Percentiles rank a stretch among this genome's conserved stretches.
phyloP scores from a whole-genome alignment of 2,113 vertebrate species.

The Athene noctua region DNA sequence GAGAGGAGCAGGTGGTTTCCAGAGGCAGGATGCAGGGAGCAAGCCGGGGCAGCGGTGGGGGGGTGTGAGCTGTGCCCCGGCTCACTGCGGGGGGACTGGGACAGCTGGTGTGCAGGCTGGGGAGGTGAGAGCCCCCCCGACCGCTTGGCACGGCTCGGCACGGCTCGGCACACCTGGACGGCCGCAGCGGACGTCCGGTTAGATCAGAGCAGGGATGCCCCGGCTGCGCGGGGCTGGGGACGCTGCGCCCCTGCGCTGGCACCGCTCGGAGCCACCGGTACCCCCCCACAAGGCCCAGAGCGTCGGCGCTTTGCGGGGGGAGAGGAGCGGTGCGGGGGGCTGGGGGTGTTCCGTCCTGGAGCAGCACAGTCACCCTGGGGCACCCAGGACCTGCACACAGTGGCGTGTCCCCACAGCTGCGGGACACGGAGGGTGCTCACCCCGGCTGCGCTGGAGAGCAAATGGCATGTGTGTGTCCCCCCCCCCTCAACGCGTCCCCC shows the following conservation, averaged over 20 bases:
- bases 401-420: accelerated
- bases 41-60: accelerated
- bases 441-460: not conserved
- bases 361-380: accelerated
- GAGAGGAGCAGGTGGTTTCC: not conserved
- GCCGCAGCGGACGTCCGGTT: not conserved
- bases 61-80: not conserved
- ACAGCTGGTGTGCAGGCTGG: not conserved
- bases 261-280: not conserved
- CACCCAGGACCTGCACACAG: no score
- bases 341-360: accelerated
- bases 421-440: accelerated
- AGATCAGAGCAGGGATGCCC: not conserved
- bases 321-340: not conserved
- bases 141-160: accelerated
- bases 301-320: accelerated
- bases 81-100: not conserved
- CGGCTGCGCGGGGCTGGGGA: not conserved
- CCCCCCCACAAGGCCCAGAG: not conserved
- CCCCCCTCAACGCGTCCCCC: accelerated
- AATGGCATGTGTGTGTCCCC: accelerated
- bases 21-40: not conserved
- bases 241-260: not conserved
- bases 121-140: not conserved
- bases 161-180: not conserved